phyloP scores from a whole-genome alignment of 1,140 invertebrate species.

The Pentalonia nigronervosa region DNA sequence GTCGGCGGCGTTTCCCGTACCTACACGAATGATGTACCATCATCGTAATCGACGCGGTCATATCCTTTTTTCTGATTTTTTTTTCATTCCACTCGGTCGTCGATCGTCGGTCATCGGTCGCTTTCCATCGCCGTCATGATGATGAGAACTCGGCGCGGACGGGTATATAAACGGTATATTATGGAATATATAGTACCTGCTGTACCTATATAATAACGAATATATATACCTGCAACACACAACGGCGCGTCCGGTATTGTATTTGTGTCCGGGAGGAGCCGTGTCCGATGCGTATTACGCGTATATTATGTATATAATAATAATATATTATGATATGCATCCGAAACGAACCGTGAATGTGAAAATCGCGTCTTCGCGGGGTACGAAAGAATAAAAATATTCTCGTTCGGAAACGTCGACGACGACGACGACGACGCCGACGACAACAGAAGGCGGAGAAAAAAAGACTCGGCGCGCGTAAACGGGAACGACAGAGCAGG shows the following conservation, averaged over 20 bases:
- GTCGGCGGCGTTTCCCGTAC: neutral
- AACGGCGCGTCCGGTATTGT: neutral
- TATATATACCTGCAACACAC: neutral
- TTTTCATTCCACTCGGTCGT: neutral
- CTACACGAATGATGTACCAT: neutral
- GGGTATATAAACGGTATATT: conserved; percentile 11
- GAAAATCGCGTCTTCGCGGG: conserved; percentile 25
- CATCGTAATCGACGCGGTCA: neutral
- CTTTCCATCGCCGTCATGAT: conserved; percentile 13
- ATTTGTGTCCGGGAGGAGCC: conserved; percentile 35
- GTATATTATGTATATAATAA: neutral
- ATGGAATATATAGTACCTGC: neutral
- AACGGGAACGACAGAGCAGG: neutral
- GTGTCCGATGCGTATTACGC: conserved; percentile 17
- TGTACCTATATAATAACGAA: no score
- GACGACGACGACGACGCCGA: neutral
- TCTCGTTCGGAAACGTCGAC: neutral
- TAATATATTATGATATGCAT: neutral
- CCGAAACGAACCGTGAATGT: conserved; percentile 48
- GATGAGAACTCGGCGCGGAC: conserved; percentile 9
- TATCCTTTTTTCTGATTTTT: neutral
- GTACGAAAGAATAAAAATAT: neutral
- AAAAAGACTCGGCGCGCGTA: neutral
- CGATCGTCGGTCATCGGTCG: neutral
- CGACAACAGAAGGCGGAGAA: neutral